Percentiles rank a stretch among this genome's conserved stretches.
These are phyloP conservation scores for Ondatra zibethicus DNA, from an alignment of 2,113 vertebrate genomes.

Conservation along the genomic window DNA sequence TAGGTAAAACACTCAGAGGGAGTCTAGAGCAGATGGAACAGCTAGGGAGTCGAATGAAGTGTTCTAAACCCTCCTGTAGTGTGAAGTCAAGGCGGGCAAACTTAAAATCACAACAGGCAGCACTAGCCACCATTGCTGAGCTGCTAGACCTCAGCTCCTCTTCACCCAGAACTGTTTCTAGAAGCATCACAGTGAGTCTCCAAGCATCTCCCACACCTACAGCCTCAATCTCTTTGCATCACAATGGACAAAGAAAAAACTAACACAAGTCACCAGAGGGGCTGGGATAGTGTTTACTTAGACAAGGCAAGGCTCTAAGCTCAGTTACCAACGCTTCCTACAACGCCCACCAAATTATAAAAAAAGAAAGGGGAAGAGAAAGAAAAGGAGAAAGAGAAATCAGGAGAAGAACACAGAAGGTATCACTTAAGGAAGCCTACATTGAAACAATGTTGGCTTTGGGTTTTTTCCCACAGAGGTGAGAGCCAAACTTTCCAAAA, in stretches of 20 bases:
- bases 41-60: background rate
- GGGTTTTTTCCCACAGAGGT: conserved; percentile 64
- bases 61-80: background rate
- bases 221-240: background rate
- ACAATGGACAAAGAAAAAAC: background rate
- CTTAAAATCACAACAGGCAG: background rate
- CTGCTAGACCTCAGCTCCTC: background rate
- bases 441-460: background rate
- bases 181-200: background rate
- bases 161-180: background rate
- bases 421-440: conserved; percentile 3
- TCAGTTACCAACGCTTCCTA: background rate
- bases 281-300: background rate
- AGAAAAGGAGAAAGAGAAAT: too few species aligned
- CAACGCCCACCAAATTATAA: too few species aligned
- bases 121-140: background rate
- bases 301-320: background rate
- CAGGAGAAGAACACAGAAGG: background rate
- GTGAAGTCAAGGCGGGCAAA: conserved; percentile 23
- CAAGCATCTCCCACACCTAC: background rate
- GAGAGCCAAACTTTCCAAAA: conserved; percentile 62
- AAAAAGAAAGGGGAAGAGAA: background rate
- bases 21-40: background rate
- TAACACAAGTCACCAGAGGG: background rate
- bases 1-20: background rate